Base-by-base conservation (phyloP, 2,888 invertebrate genomes). In the Oxystoma pomonae region DNA sequence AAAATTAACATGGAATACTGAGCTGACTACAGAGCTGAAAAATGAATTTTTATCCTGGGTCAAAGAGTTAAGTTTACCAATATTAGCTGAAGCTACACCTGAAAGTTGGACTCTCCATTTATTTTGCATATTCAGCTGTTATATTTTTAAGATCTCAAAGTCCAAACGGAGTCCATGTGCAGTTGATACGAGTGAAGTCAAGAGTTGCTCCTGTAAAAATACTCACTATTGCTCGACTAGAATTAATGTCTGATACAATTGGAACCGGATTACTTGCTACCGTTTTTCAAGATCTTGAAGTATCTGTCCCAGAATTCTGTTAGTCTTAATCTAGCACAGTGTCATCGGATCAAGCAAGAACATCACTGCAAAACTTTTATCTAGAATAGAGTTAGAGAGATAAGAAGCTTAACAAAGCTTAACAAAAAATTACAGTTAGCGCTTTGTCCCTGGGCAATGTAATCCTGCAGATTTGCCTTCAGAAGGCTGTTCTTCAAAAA, bases 121-220 rank as follows among this genome's bases (percentile, higher is more conserved):
- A 12, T 35, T 35, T 35, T 12, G 35, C 35, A 7, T 35, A 35
- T 35, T 35, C 35, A 3, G 35, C 35, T 35, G 35, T 35, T 7
- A 7, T 35, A 12, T 35, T 35, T 35, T 35, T 35, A 3, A 35
- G 35, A 35, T 35, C 35, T 35, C 5, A 7, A 35, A 35, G 35
- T 35, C 12, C n/a, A n/a, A 35, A 35, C 12, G 35, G 35, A 35
- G 35, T 35, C 35, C 3, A 35, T 7, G 5, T 35, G 3, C 35
- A 35, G 12, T 35, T 35, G 35, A 35, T 35, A 35, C 35, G 12
- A 35, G 21, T 5, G 1, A 57, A 57, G 16, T 9, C 57, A 1
- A 57, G 57, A 57, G 57, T 57, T 9, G 57, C 57, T 57, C 7
- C 57, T 2, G 16, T 20, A 22, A 57, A 21, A 21, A 57, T n/a